phyloP scores from a whole-genome alignment of 2,797 vertebrate genomes.

The Kryptolebias ocellatus region DNA sequence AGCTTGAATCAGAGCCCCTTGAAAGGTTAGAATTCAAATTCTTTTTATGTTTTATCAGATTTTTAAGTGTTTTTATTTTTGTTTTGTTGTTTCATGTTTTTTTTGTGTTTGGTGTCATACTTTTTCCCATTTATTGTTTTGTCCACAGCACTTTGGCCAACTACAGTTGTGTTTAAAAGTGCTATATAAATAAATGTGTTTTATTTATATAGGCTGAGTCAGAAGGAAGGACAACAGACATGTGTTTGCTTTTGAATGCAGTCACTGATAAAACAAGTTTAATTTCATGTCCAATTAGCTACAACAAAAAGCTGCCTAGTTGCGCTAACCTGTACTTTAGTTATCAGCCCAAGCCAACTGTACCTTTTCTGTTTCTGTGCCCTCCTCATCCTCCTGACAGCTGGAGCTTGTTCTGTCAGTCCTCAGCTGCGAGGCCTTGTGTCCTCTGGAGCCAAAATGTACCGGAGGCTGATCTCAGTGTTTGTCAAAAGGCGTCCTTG shows the following conservation, averaged over 20 bases:
- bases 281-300: background rate
- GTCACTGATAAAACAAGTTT: background rate
- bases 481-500: background rate
- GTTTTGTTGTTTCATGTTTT: too few species aligned
- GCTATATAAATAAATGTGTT: too few species aligned
- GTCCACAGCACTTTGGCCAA: too few species aligned
- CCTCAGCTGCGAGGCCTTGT: constrained; percentile 6
- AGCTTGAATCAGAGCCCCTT: background rate
- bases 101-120: too few species aligned
- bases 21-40: background rate
- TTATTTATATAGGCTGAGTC: background rate
- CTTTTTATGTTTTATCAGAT: background rate
- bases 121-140: too few species aligned
- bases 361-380: constrained; percentile 2
- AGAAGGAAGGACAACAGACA: background rate
- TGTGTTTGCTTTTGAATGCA: background rate
- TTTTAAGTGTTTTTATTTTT: too few species aligned
- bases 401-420: constrained; percentile 4
- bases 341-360: background rate
- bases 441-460: background rate
- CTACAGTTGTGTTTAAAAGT: too few species aligned
- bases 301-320: background rate
- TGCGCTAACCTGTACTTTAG: background rate
- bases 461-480: background rate
- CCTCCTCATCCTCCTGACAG: background rate